Percentiles rank a stretch among this genome's conserved stretches.
phyloP scores from a whole-genome alignment of 2,797 vertebrate genomes.

The Falco berigora region DNA sequence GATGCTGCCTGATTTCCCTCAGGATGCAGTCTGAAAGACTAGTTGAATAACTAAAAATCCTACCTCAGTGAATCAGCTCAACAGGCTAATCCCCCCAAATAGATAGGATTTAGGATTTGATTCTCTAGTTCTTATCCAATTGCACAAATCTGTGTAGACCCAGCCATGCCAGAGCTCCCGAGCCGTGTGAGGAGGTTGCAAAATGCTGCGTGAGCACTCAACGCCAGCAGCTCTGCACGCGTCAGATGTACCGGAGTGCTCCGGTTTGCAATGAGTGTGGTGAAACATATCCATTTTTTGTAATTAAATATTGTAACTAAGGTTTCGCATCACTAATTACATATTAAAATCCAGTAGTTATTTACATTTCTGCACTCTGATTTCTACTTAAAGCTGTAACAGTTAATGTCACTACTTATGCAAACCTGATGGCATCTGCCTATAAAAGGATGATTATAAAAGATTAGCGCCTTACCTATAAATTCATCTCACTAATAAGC shows the following conservation, averaged over 20 bases:
- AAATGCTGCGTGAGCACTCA: background rate
- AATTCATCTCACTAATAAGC: constrained; percentile 49
- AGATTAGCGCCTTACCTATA: constrained; percentile 39
- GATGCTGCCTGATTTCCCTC: constrained; percentile 55
- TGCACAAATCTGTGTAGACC: constrained; percentile 25
- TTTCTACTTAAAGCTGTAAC: constrained; percentile 20
- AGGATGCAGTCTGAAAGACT: background rate
- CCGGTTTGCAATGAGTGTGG: background rate
- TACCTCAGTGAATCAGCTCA: constrained; percentile 9
- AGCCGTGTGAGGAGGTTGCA: background rate
- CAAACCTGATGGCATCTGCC: constrained; percentile 39
- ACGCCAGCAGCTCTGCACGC: background rate
- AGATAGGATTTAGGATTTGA: constrained; percentile 59
- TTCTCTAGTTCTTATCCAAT: constrained; percentile 46
- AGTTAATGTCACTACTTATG: constrained; percentile 22
- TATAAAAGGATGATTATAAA: constrained; percentile 46
- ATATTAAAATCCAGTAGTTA: constrained; percentile 31
- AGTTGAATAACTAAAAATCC: constrained; percentile 15
- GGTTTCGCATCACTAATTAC: constrained; percentile 27
- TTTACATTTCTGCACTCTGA: constrained; percentile 48
- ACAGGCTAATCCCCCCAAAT: constrained; percentile 64
- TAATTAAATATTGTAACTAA: constrained; percentile 48
- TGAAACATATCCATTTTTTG: background rate
- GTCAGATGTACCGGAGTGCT: background rate
- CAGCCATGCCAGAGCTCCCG: background rate